A percentile compares a stretch with the other conserved stretches of the same genome.
Conservation (phyloP, 2,888 invertebrate genomes). For the Chymomyza caudatula region DNA sequence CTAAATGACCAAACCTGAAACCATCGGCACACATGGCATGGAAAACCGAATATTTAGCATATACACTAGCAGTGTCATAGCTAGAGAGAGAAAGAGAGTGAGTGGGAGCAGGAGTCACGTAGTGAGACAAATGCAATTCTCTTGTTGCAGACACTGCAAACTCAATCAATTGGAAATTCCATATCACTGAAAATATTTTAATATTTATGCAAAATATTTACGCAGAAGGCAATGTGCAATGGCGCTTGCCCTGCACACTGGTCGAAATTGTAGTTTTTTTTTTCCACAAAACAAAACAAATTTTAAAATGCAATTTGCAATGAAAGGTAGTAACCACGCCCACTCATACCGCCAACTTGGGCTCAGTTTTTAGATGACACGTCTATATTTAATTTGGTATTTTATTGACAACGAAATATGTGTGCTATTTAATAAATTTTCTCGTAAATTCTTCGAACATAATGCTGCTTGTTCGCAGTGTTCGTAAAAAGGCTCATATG, state of each 20-base stretch:
- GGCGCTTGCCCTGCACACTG: conserved; percentile 11
- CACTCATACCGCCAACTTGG: too few species aligned
- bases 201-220: conserved; percentile 66
- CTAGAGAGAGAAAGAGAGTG: neutral
- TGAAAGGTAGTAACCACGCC: too few species aligned
- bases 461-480: too few species aligned
- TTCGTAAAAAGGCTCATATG: too few species aligned
- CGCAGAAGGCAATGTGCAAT: conserved; percentile 14
- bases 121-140: conserved; percentile 9
- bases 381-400: too few species aligned
- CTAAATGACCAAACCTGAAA: neutral
- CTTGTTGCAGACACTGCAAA: conserved; percentile 20
- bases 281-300: too few species aligned
- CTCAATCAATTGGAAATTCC: conserved; percentile 69
- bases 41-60: conserved; percentile 30
- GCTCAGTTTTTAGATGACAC: too few species aligned
- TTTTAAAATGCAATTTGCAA: too few species aligned
- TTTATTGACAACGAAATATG: too few species aligned
- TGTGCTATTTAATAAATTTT: too few species aligned
- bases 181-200: conserved; percentile 67
- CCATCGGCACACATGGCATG: neutral
- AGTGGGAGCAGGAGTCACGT: too few species aligned
- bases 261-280: conserved; percentile 4
- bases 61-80: conserved; percentile 1
- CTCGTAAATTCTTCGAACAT: too few species aligned